Evolutionary conservation across 1,140 invertebrate genomes (phyloP), one percentile per base, ranked within the genome.

Genomic region (Drosophila saltans): DNA sequence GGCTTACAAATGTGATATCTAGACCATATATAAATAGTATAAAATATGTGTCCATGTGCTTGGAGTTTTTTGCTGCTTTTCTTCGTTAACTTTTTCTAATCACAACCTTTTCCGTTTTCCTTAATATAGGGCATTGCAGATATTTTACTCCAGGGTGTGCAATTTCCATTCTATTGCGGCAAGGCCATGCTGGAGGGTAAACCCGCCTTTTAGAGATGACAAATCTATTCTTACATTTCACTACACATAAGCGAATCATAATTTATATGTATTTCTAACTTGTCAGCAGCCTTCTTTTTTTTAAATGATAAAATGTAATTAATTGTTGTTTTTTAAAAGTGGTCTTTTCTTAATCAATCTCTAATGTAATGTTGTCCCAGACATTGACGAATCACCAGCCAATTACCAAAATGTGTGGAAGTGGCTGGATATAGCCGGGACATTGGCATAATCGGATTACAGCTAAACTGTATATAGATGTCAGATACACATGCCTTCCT

Each of bases 141-240:
- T 70, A 89, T 96, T 59, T 90, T 96, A 45, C 90, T 96, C 62
- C 93, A 94, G 84, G 95, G 95, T 6, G 90, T 96, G 28, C 95
- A 96, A 79, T 95, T 96, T 75, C 95, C 95, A 9, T 93, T 94
- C 83, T 94, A 94, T 78, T 95, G 95, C 78, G 94, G 95, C 7
- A 93, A 94, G 83, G 94, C 93, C 45, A 95, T 96, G 95, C 90
- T 95, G 91, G 94, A 94, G 55, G 94, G 94, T 65, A 91, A 80
- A 36, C 52, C 70, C 7, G 72, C 80, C 52, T 91, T 72, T 66
- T 91, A 88, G 64, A 65, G 36, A 61, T 62, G 11, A 39, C 2
- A 9, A 40, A 59, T 52, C 45, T 52, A 8, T 24, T 52, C 33
- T 48, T n/a, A 39, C 57, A 45, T 41, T 40, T 28, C 5, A 40